These are phyloP conservation scores for Aporrectodea caliginosa DNA, from an alignment of 1,140 invertebrate genomes.

Conservation along the genomic window DNA sequence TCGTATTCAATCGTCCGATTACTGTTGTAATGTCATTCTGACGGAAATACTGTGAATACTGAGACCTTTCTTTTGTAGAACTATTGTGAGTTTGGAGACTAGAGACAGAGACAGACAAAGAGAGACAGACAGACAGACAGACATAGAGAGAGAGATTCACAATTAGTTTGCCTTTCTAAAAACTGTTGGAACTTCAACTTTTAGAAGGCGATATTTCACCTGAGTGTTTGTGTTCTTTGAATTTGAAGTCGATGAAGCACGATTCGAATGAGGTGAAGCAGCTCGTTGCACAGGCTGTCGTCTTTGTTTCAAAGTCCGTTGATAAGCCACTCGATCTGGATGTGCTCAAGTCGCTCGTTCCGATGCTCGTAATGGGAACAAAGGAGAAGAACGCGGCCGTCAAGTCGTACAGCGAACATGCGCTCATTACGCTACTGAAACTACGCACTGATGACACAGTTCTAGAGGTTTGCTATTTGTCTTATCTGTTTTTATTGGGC, in stretches of 20 bases:
- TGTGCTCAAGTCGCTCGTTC: slow-evolving; percentile 73
- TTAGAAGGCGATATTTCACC: no score
- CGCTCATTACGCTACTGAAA: slow-evolving; percentile 76
- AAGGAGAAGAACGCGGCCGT: slow-evolving; percentile 96
- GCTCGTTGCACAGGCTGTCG: slow-evolving; percentile 73
- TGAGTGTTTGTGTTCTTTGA: no score
- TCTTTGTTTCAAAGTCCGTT: slow-evolving; percentile 59
- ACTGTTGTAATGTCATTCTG: no score
- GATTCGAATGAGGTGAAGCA: slow-evolving; percentile 90
- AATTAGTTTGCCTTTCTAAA: no score
- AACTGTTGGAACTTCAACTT: no score
- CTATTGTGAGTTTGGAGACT: no score
- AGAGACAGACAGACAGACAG: no score
- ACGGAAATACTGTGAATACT: no score
- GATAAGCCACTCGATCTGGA: slow-evolving; percentile 61
- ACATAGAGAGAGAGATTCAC: no score
- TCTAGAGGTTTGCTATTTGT: slow-evolving; percentile 64
- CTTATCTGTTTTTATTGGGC: not conserved
- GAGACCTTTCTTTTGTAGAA: no score
- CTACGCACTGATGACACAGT: slow-evolving; percentile 71
- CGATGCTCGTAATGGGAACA: slow-evolving; percentile 90
- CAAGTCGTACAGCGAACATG: slow-evolving; percentile 85
- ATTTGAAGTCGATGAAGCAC: slow-evolving; percentile 94
- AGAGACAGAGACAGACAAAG: no score
- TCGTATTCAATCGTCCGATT: no score